phyloP scores from a whole-genome alignment of 2,797 vertebrate species.

The Rhyacichthys aspro region DNA sequence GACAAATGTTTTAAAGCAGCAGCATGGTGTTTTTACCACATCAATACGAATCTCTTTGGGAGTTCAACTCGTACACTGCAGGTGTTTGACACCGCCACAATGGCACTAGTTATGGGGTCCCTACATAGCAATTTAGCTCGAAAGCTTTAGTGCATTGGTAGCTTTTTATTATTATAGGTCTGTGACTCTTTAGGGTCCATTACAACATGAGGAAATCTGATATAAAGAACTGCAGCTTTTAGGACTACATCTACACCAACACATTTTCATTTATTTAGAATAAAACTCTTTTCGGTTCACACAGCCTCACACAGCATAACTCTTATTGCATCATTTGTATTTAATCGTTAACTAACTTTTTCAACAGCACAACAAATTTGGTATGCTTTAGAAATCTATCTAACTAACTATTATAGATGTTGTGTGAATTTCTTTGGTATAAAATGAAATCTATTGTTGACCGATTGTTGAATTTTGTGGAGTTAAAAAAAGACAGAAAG shows the following conservation, averaged over 20 bases:
- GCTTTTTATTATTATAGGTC: not conserved
- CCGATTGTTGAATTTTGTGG: no score
- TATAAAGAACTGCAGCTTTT: constrained; percentile 2
- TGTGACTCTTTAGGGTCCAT: not conserved
- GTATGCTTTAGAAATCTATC: no score
- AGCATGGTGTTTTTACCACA: not conserved
- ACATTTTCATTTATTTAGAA: not conserved
- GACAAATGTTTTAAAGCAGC: not conserved
- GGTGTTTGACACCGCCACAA: not conserved
- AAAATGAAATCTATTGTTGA: no score
- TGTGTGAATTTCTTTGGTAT: no score
- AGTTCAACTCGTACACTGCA: not conserved
- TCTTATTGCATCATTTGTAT: no score
- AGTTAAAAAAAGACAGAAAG: no score
- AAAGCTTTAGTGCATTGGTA: not conserved
- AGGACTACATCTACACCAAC: not conserved
- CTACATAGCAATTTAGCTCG: not conserved
- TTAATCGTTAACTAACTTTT: no score
- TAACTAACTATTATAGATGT: no score
- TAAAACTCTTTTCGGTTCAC: no score
- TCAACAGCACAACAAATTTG: no score
- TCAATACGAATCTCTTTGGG: not conserved
- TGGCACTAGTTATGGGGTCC: not conserved
- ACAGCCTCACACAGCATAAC: no score
- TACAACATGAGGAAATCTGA: not conserved